Evolutionary conservation across 2,113 vertebrate species (phyloP), one percentile per base, ranked within the genome.

Genomic region (Lycaon pictus): DNA sequence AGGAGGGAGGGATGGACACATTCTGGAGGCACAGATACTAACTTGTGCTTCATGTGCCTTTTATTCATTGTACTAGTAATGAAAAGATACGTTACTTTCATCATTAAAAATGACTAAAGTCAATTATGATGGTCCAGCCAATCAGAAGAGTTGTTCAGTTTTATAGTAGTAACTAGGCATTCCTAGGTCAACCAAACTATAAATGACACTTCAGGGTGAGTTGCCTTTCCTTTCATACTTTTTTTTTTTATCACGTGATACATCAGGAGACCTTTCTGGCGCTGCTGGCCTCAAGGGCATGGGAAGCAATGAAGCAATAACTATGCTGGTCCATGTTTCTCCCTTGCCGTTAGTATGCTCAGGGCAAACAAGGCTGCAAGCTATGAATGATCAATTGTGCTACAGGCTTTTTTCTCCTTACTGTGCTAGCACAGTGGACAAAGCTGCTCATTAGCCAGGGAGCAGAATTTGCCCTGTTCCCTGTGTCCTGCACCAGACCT

Each of bases 311-410:
- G 95, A 97, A 92, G 87, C 81, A 89, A 91, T 92, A 81, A 97
- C 76, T 97, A 79, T 97, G 96, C 96, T 55, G 27, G 94, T 58
- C 94, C 96, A 83, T 79, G 97, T 80, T 93, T 92, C 96, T 83
- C 79, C 29, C 27, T 43, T 72, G 89, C 92, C 83, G 96, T 96
- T 60, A 92, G 89, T 67, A 74, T 90, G 93, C 97, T 92, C 90
- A 81, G 84, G 90, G 96, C 95, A 96, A 97, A 95, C 84, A 97
- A 88, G 53, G 55, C 92, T 90, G 60, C 65, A 63, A 72, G 80
- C 76, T 58, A 4, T 93, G 95, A 97, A 95, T 97, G 96, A 97
- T 35, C 87, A 96, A 35, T 97, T 96, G 93, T 94, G 63, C 37
- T 22, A 0, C 19, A 71, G 67, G 51, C 48, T 72, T 81, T 82